phyloP scores from a whole-genome alignment of 2,797 vertebrate genomes.

The Tokudaia tokunoshimensis region DNA sequence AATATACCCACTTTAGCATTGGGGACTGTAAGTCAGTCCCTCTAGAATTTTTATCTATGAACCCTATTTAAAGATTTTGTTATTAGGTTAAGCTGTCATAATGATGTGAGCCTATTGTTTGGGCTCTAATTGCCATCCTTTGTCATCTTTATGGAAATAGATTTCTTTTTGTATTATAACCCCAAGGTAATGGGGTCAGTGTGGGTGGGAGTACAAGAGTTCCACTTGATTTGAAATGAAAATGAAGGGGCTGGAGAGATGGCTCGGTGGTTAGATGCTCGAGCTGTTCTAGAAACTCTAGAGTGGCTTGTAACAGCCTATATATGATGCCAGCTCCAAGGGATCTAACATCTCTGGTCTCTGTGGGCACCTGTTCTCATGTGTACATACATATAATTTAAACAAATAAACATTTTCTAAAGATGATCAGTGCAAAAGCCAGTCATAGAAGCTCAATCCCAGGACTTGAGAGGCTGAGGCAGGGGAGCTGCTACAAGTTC shows the following conservation, averaged over 20 bases:
- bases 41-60: conserved; percentile 19
- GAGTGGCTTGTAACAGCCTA: too few relatives aligned
- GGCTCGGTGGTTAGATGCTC: not conserved
- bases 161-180: conserved; percentile 7
- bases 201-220: not conserved
- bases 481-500: not conserved
- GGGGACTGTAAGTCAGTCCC: conserved; percentile 19
- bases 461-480: not conserved
- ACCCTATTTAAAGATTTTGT: conserved; percentile 1
- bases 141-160: not conserved
- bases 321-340: too few relatives aligned
- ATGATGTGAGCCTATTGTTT: not conserved
- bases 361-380: not conserved
- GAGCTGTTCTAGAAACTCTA: not conserved
- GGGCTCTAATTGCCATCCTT: not conserved
- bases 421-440: not conserved
- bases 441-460: not conserved
- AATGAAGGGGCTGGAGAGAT: not conserved
- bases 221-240: conserved; percentile 51
- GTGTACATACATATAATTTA: not conserved
- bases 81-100: not conserved
- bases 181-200: not conserved
- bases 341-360: not conserved
- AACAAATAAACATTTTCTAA: not conserved
- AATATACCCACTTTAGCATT: not conserved